phyloP scores from a whole-genome alignment of 2,113 vertebrate species.

The Clupea harengus region DNA sequence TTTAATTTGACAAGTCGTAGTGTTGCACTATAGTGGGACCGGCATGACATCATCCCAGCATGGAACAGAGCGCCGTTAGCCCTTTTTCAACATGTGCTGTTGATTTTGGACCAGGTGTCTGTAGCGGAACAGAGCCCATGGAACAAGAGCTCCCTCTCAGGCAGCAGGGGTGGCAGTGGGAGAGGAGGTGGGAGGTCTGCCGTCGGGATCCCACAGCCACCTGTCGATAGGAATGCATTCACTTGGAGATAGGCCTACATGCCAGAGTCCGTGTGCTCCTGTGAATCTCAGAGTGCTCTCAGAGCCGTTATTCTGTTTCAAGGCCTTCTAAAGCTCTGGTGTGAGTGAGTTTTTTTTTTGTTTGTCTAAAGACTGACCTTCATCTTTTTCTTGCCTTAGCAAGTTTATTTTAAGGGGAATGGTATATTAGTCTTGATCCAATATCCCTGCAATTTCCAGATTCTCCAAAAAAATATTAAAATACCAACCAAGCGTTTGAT shows the following conservation, averaged over 20 bases:
- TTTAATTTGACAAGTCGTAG: slow-evolving; percentile 41
- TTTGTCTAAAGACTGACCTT: not conserved
- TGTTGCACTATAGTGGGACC: slow-evolving; percentile 43
- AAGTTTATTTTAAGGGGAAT: not conserved
- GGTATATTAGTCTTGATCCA: not conserved
- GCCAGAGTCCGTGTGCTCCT: not conserved
- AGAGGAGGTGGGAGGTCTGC: slow-evolving; percentile 11
- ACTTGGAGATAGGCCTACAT: not conserved
- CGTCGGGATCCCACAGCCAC: slow-evolving; percentile 21
- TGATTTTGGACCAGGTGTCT: slow-evolving; percentile 57
- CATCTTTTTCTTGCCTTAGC: not conserved
- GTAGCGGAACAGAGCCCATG: slow-evolving; percentile 22
- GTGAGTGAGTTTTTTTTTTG: not conserved
- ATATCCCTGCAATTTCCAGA: not conserved
- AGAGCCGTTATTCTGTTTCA: not conserved
- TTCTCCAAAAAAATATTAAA: not conserved
- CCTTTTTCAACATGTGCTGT: slow-evolving; percentile 50
- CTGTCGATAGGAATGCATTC: slow-evolving; percentile 39
- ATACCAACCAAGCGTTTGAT: not conserved
- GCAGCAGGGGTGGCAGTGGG: slow-evolving; percentile 8
- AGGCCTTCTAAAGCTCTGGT: not conserved
- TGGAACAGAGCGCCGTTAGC: slow-evolving; percentile 26
- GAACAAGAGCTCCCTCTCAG: slow-evolving; percentile 40
- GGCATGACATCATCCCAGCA: slow-evolving; percentile 49
- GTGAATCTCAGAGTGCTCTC: not conserved